These are phyloP conservation scores for Oncorhynchus nerka DNA, from an alignment of 2,113 vertebrate species.

Conservation along the genomic window DNA sequence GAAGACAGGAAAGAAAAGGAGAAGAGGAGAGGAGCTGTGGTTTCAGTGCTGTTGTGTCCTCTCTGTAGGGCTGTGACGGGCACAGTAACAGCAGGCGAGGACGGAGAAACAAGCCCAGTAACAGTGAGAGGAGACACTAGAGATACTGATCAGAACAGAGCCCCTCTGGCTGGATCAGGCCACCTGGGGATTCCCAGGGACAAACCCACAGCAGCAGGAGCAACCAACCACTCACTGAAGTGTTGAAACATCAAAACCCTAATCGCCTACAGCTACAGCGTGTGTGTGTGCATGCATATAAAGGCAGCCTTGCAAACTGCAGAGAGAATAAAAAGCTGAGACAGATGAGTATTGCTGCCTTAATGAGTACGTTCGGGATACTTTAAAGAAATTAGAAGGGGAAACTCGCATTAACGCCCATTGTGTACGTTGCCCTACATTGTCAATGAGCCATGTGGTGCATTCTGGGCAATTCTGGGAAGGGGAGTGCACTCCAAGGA, in stretches of 20 bases:
- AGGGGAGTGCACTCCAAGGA: too few relatives aligned
- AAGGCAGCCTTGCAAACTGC: slow-evolving; percentile 36
- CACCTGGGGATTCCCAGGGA: slow-evolving; percentile 62
- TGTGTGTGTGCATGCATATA: slow-evolving; percentile 8
- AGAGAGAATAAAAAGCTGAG: slow-evolving; percentile 35
- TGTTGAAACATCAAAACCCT: slow-evolving; percentile 55
- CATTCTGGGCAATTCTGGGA: too few relatives aligned
- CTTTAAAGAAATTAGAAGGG: too few relatives aligned
- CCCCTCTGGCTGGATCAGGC: slow-evolving; percentile 14
- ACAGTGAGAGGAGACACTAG: slow-evolving; percentile 6
- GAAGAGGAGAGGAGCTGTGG: slow-evolving; percentile 16
- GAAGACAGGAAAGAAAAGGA: background rate
- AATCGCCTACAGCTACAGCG: slow-evolving; percentile 35
- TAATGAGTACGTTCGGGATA: background rate
- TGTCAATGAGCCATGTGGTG: too few relatives aligned
- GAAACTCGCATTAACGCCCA: too few relatives aligned
- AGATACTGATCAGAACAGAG: slow-evolving; percentile 26
- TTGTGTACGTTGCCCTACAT: too few relatives aligned
- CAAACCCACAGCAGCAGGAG: slow-evolving; percentile 40
- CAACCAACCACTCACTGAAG: slow-evolving; percentile 26
- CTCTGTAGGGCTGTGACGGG: slow-evolving; percentile 48
- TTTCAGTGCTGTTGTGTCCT: slow-evolving; percentile 28
- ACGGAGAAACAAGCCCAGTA: background rate
- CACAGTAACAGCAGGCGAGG: slow-evolving; percentile 32
- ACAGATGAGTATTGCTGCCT: slow-evolving; percentile 30